Evolutionary conservation across 1,140 invertebrate genomes (phyloP).

Genomic region (Mesaphorura yosii): DNA sequence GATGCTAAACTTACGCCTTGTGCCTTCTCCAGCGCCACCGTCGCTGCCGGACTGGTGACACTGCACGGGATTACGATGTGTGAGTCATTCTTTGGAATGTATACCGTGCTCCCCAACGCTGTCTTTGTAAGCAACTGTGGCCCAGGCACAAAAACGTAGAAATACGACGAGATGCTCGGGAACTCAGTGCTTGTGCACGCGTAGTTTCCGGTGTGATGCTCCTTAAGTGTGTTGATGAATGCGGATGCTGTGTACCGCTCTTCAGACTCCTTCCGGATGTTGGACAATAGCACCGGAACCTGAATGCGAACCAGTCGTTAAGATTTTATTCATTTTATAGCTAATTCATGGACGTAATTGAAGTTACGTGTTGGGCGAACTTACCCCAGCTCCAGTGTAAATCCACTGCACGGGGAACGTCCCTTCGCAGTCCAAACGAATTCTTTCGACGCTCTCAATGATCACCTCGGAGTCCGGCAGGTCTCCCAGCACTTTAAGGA

Average conservation of each 20-base stretch:
- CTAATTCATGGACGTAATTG: neutral
- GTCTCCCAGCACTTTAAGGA: slow-evolving; percentile 7
- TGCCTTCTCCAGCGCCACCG: slow-evolving; percentile 22
- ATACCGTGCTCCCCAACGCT: slow-evolving; percentile 11
- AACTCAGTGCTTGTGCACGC: slow-evolving; percentile 15
- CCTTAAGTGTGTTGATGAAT: slow-evolving; percentile 21
- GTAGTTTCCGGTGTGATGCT: slow-evolving; percentile 26
- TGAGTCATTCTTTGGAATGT: slow-evolving; percentile 24
- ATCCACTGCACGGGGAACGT: slow-evolving; percentile 23
- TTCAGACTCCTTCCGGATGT: slow-evolving; percentile 2
- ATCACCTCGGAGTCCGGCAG: slow-evolving; percentile 7
- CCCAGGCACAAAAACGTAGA: slow-evolving; percentile 27
- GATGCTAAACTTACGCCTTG: slow-evolving; percentile 21
- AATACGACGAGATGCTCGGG: slow-evolving; percentile 3
- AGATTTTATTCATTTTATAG: neutral
- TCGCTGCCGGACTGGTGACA: slow-evolving; percentile 17
- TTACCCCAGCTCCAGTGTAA: slow-evolving; percentile 24
- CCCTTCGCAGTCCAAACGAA: slow-evolving; percentile 23
- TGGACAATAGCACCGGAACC: slow-evolving; percentile 17
- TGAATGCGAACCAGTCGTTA: neutral
- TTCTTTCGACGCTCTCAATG: slow-evolving; percentile 17
- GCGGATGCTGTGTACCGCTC: slow-evolving; percentile 11
- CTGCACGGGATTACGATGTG: slow-evolving; percentile 19
- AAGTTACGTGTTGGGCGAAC: too few species aligned
- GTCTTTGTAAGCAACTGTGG: slow-evolving; percentile 14